phyloP scores from a whole-genome alignment of 2,797 vertebrate genomes.

The Myoxocephalus aenaeus region DNA sequence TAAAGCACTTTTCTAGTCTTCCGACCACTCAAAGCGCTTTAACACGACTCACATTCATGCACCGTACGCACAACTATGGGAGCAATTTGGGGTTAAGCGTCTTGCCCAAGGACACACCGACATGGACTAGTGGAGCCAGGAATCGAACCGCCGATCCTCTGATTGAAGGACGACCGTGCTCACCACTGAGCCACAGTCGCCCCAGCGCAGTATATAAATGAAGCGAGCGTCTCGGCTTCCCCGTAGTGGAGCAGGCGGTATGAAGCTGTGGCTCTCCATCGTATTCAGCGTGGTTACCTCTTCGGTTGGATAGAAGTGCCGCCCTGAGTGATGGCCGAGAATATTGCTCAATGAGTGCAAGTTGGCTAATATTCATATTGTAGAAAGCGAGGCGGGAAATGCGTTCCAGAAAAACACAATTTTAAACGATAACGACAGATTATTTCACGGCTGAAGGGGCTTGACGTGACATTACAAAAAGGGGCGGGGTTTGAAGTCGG shows the following conservation, averaged over 20 bases:
- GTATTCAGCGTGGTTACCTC: background rate
- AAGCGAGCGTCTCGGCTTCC: no score
- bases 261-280: background rate
- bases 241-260: background rate
- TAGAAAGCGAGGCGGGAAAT: conserved; percentile 2
- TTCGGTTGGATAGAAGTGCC: background rate
- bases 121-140: no score
- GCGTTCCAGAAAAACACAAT: background rate
- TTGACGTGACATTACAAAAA: background rate
- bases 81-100: no score
- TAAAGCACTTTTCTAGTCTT: no score
- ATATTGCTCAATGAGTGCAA: background rate
- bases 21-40: no score
- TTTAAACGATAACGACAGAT: background rate
- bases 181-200: no score
- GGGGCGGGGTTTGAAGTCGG: background rate
- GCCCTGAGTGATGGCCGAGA: background rate
- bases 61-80: no score
- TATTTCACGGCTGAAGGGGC: conserved; percentile 11
- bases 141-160: no score
- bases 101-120: no score
- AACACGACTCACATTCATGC: no score
- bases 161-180: no score
- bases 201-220: no score
- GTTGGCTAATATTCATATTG: background rate